Percentiles rank a stretch among this genome's conserved stretches.
Evolutionary conservation across 2,888 invertebrate genomes (phyloP).

Genomic region (Euclidia mi): DNA sequence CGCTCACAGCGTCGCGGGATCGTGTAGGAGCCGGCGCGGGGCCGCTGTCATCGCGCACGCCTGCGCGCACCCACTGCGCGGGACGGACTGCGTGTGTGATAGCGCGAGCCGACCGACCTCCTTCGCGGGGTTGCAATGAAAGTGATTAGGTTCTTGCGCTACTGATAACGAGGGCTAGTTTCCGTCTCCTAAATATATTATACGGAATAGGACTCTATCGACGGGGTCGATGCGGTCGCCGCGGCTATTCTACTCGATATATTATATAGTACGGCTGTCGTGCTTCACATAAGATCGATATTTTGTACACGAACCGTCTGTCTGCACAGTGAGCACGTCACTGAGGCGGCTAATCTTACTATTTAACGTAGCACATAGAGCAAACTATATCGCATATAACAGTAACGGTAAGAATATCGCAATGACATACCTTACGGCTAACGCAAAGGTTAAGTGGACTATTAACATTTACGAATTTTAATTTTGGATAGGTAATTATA

Average conservation of each 20-base stretch:
- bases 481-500: too few species aligned
- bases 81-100: slow-evolving; percentile 75
- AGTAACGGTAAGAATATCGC: slow-evolving; percentile 7
- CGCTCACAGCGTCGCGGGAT: slow-evolving; percentile 63
- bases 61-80: slow-evolving; percentile 75
- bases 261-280: background rate
- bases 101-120: slow-evolving; percentile 76
- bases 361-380: background rate
- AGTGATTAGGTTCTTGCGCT: slow-evolving; percentile 85
- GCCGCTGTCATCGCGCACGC: slow-evolving; percentile 65
- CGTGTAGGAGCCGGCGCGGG: slow-evolving; percentile 55
- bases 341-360: slow-evolving; percentile 1
- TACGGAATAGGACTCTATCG: slow-evolving; percentile 42
- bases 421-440: background rate
- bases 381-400: background rate
- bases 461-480: too few species aligned
- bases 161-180: slow-evolving; percentile 85
- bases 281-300: slow-evolving; percentile 14
- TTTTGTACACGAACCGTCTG: slow-evolving; percentile 7
- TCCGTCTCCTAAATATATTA: slow-evolving; percentile 59
- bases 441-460: too few species aligned
- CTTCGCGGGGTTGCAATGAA: slow-evolving; percentile 85
- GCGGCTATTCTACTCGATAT: background rate
- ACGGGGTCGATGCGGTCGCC: slow-evolving; percentile 9
- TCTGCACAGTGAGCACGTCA: background rate